Percentiles rank a stretch among this genome's conserved stretches.
Evolutionary conservation across 1,140 invertebrate species (phyloP).

Genomic region (Drosophila hydei): DNA sequence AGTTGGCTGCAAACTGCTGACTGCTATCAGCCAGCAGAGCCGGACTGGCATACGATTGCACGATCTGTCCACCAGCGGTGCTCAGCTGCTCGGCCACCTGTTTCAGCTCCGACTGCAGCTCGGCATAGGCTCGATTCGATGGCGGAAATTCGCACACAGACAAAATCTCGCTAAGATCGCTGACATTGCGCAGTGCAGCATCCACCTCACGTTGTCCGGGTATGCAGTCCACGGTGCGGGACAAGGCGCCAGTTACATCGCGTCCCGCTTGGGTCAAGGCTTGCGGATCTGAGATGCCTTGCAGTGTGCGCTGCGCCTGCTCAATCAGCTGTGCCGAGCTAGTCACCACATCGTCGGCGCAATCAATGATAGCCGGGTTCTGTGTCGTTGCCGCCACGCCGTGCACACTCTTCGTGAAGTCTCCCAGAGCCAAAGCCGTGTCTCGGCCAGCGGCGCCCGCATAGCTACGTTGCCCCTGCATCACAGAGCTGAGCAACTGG

Average conservation of each 20-base stretch:
- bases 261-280: constrained; percentile 87
- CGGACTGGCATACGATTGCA: constrained; percentile 87
- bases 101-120: constrained; percentile 93
- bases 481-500: constrained; percentile 92
- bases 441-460: constrained; percentile 92
- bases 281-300: constrained; percentile 86
- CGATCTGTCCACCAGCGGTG: constrained; percentile 92
- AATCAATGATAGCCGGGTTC: constrained; percentile 85
- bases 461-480: constrained; percentile 93
- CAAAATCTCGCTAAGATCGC: constrained; percentile 89
- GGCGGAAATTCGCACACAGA: constrained; percentile 89
- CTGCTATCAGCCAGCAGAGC: constrained; percentile 90
- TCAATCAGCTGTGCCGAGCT: constrained; percentile 91
- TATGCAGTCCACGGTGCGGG: constrained; percentile 89
- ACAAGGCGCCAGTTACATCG: constrained; percentile 84
- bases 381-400: constrained; percentile 88
- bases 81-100: constrained; percentile 92
- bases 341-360: constrained; percentile 91
- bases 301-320: constrained; percentile 89
- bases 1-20: constrained; percentile 91
- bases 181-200: constrained; percentile 92
- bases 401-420: constrained; percentile 89
- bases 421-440: constrained; percentile 89
- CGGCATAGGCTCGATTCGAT: constrained; percentile 90
- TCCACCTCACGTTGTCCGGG: constrained; percentile 96